Percentiles rank a stretch among this genome's conserved stretches.
phyloP scores from a whole-genome alignment of 2,888 invertebrate genomes.

The Cetonia aurata region DNA sequence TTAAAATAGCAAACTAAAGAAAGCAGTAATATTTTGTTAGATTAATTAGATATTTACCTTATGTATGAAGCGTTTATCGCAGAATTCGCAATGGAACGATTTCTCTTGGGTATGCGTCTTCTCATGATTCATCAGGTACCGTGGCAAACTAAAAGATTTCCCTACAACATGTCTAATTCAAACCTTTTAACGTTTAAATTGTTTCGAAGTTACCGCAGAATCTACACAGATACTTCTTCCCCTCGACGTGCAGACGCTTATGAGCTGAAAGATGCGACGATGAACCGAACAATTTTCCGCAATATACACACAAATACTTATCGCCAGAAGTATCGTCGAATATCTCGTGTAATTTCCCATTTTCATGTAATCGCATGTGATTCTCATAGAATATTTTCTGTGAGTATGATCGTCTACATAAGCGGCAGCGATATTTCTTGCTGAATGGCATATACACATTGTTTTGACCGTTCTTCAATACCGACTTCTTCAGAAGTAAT shows the following conservation, averaged over 20 bases:
- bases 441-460: slow-evolving; percentile 7
- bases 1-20: too few relatives aligned
- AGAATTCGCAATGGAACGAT: slow-evolving; percentile 48
- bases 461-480: not conserved
- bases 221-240: slow-evolving; percentile 48
- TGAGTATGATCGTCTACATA: slow-evolving; percentile 42
- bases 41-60: slow-evolving; percentile 43
- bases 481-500: slow-evolving; percentile 22
- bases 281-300: slow-evolving; percentile 47
- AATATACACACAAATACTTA: slow-evolving; percentile 46
- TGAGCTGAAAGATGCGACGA: slow-evolving; percentile 43
- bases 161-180: slow-evolving; percentile 38
- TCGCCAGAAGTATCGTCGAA: slow-evolving; percentile 22
- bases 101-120: slow-evolving; percentile 47
- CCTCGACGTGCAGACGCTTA: slow-evolving; percentile 44
- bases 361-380: slow-evolving; percentile 45
- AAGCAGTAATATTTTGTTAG: too few relatives aligned
- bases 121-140: slow-evolving; percentile 47
- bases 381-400: slow-evolving; percentile 44
- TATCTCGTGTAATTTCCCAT: slow-evolving; percentile 12
- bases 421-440: slow-evolving; percentile 35
- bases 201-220: slow-evolving; percentile 44
- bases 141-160: slow-evolving; percentile 45
- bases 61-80: slow-evolving; percentile 49
- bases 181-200: not conserved